A percentile compares a stretch with the other conserved stretches of the same genome.
phyloP scores from a whole-genome alignment of 2,888 invertebrate genomes.

The Calliopum simillimum region DNA sequence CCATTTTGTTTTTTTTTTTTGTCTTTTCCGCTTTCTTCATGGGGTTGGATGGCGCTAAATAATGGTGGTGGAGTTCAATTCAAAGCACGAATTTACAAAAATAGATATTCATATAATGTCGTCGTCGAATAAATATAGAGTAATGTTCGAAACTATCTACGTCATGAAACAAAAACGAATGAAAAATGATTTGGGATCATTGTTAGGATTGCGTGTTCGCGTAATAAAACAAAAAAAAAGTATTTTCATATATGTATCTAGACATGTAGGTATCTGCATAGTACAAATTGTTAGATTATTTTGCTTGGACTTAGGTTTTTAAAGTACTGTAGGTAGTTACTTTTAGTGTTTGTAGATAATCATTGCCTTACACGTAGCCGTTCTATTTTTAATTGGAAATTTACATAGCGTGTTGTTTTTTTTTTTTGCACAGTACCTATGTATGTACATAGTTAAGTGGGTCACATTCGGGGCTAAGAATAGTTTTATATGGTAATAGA shows the following conservation, averaged over 20 bases:
- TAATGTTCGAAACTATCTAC: conserved; percentile 23
- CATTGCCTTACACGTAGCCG: background rate
- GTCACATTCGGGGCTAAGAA: conserved; percentile 1
- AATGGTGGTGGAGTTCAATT: conserved; percentile 19
- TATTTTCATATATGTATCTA: background rate
- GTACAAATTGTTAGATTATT: no score
- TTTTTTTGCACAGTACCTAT: background rate
- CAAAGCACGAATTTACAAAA: conserved; percentile 15
- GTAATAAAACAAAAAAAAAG: background rate
- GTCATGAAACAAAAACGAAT: conserved; percentile 18
- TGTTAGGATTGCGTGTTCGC: conserved; percentile 18
- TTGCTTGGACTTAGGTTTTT: no score
- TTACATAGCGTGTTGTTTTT: background rate
- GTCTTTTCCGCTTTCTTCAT: conserved; percentile 28
- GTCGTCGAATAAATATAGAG: conserved; percentile 24
- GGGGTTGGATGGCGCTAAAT: background rate
- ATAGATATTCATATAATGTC: conserved; percentile 26
- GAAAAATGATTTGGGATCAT: background rate
- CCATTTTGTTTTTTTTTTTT: conserved; percentile 16
- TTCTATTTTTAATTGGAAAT: no score
- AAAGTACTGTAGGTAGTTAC: no score
- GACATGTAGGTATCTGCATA: background rate
- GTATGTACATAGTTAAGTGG: conserved; percentile 4
- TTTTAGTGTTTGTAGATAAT: background rate
- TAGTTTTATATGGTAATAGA: background rate